These are phyloP conservation scores for Lota lota DNA, from an alignment of 2,113 vertebrate species.

Conservation along the genomic window DNA sequence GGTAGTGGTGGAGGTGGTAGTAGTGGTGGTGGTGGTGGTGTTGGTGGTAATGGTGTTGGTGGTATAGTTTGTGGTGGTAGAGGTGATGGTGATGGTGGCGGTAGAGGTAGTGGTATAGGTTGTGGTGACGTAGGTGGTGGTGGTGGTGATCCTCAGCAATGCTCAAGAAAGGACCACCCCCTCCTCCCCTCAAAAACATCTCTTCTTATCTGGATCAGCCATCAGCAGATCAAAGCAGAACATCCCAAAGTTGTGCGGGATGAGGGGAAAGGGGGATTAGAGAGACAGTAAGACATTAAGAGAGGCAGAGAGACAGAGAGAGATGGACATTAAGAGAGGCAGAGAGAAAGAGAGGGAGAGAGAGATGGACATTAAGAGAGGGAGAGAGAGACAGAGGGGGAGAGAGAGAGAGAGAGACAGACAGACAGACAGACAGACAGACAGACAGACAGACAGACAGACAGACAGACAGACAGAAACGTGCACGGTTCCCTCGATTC, in stretches of 20 bases:
- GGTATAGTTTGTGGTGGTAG: too few relatives aligned
- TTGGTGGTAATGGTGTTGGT: too few relatives aligned
- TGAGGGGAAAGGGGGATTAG: not conserved
- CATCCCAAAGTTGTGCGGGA: not conserved
- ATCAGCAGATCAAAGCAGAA: not conserved
- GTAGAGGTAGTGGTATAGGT: too few relatives aligned
- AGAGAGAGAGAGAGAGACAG: slow-evolving; percentile 7
- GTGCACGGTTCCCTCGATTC: too few relatives aligned
- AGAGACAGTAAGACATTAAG: not conserved
- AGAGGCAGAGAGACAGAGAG: too few relatives aligned
- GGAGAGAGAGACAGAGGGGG: not conserved
- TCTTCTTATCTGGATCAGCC: not conserved
- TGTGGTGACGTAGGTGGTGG: too few relatives aligned
- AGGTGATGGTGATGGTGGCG: too few relatives aligned
- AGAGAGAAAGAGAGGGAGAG: not conserved
- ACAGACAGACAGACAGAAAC: too few relatives aligned
- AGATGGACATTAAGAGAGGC: not conserved
- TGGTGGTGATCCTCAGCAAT: too few relatives aligned
- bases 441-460: not conserved
- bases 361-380: not conserved
- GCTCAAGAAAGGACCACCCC: not conserved
- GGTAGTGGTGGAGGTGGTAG: too few relatives aligned
- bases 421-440: not conserved
- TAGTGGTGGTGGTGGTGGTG: too few relatives aligned
- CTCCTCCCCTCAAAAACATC: not conserved